A percentile compares a stretch with the other conserved stretches of the same genome.
Conservation (phyloP, 2,888 invertebrate genomes). For the Acholoe squamosa region DNA sequence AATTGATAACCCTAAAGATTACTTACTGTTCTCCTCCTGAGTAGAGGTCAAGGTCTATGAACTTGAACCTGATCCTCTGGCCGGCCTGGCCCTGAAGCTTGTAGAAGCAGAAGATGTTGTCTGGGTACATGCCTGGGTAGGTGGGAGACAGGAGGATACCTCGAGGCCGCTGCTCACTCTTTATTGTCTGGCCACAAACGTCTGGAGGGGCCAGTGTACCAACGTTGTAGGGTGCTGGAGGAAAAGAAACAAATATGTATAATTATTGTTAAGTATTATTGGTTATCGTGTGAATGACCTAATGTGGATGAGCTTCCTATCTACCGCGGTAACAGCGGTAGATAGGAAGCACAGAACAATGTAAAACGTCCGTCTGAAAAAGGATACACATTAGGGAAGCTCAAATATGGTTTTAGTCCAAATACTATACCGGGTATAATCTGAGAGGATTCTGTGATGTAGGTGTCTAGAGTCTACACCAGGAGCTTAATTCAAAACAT, state of each 20-base stretch:
- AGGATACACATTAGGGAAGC: too few species aligned
- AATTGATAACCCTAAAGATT: too few species aligned
- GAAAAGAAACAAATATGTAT: neutral
- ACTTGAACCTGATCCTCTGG: constrained; percentile 70
- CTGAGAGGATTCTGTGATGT: too few species aligned
- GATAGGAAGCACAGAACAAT: too few species aligned
- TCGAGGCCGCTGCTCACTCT: constrained; percentile 64
- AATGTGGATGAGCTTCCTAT: too few species aligned
- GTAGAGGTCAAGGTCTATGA: constrained; percentile 71
- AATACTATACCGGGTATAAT: too few species aligned
- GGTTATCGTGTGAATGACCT: too few species aligned
- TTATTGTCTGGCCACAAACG: constrained; percentile 70
- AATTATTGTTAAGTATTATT: neutral
- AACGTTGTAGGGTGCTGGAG: constrained; percentile 68
- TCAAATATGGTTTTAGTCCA: too few species aligned
- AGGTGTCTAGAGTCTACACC: too few species aligned
- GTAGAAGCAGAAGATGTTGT: constrained; percentile 92
- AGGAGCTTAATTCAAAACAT: too few species aligned
- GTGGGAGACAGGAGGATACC: constrained; percentile 97
- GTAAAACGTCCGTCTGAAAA: too few species aligned
- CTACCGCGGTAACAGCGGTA: too few species aligned
- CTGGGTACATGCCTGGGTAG: constrained; percentile 99
- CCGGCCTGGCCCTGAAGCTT: constrained; percentile 94
- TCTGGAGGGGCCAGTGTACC: constrained; percentile 66
- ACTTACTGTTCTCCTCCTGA: constrained; percentile 73